Percentiles rank a stretch among this genome's conserved stretches.
Conservation (phyloP, 2,113 vertebrate species). For the Anhinga anhinga region DNA sequence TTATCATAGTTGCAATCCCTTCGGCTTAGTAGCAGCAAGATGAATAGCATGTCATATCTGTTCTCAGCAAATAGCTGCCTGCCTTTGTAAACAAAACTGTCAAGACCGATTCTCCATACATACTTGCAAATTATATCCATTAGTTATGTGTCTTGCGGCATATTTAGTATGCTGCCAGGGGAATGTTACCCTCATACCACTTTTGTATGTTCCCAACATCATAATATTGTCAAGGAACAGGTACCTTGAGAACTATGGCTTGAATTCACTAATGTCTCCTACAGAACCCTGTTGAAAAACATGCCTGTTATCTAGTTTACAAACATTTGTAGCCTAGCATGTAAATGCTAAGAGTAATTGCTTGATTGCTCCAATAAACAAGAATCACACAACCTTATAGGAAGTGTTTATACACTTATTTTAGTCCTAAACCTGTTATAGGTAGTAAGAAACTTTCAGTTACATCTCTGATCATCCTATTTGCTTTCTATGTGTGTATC, state of each 20-base stretch:
- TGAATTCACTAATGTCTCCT: background rate
- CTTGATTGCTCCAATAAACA: background rate
- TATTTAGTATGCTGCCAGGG: background rate
- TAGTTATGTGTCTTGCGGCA: background rate
- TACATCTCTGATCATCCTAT: background rate
- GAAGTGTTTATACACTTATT: background rate
- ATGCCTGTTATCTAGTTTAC: background rate
- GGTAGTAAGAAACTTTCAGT: background rate
- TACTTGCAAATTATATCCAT: slow-evolving; percentile 41
- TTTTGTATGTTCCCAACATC: background rate
- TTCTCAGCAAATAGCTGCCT: slow-evolving; percentile 57
- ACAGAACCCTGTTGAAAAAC: background rate
- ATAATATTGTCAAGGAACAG: background rate
- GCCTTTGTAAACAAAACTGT: slow-evolving; percentile 56
- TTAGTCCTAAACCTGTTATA: background rate
- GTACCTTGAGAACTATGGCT: background rate
- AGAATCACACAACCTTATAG: background rate
- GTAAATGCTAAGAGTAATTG: background rate
- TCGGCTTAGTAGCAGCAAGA: slow-evolving; percentile 37
- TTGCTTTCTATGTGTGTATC: background rate
- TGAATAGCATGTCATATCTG: slow-evolving; percentile 53
- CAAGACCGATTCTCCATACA: slow-evolving; percentile 29
- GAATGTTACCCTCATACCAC: background rate
- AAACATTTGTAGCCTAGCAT: background rate
- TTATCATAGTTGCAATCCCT: slow-evolving; percentile 53